Conservation (phyloP, 2,797 vertebrate genomes). For the Podargus strigoides region DNA sequence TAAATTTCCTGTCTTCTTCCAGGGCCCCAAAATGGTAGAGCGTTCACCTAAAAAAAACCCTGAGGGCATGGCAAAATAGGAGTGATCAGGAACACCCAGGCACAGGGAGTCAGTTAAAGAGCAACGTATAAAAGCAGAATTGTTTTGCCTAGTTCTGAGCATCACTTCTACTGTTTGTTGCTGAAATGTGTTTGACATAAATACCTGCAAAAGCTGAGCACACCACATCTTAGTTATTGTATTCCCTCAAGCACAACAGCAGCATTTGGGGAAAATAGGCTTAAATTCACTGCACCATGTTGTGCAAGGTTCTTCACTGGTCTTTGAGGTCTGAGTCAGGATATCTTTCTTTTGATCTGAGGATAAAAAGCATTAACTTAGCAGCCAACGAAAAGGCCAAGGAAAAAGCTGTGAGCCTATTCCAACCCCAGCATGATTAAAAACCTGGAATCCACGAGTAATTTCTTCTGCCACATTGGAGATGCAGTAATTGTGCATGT, state of each 20-base stretch:
- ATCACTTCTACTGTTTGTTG: neutral
- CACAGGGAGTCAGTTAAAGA: neutral
- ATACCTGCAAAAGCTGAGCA: neutral
- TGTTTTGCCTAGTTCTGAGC: neutral
- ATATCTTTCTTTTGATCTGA: neutral
- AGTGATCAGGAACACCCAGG: rapidly evolving
- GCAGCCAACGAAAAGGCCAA: neutral
- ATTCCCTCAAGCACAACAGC: neutral
- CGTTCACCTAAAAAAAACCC: neutral
- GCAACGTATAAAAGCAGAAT: rapidly evolving
- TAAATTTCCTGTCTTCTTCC: neutral
- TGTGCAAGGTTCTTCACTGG: neutral
- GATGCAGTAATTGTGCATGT: neutral
- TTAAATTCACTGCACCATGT: neutral
- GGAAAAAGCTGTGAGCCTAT: neutral
- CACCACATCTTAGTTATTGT: rapidly evolving
- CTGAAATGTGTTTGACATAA: neutral
- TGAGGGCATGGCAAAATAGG: rapidly evolving
- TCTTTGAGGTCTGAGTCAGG: neutral
- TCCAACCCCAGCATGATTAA: neutral
- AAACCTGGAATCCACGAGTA: neutral
- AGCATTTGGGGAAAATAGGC: neutral
- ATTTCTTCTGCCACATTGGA: neutral
- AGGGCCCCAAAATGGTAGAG: rapidly evolving
- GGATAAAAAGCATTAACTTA: neutral